Evolutionary conservation across 2,113 vertebrate genomes (phyloP), one percentile per base, ranked within the genome.

Genomic region (Pelmatolapia mariae): DNA sequence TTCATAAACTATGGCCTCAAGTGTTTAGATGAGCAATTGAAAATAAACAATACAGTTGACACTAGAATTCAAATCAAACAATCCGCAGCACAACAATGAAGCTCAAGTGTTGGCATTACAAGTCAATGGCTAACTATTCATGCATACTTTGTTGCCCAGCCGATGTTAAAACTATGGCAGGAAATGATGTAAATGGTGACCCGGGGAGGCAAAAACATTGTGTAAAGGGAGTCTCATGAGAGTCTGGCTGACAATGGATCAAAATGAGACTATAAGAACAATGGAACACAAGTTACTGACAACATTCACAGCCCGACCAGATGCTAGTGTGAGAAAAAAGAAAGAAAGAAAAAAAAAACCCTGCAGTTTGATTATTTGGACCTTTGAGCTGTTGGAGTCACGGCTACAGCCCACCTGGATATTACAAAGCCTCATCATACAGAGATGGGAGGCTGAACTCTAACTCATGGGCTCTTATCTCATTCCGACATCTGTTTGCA

Each of bases 351-450:
- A 78, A 80, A 80, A 50, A 71, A 71, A 38, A 31, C 2, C 1
- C 82, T 91, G 83, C 54, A 86, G 89, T 94, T 95, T 96, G 91
- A 96, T 96, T 96, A 93, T 93, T 90, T 94, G 89, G 38, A 61
- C 53, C 93, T 92, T 86, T 68, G 45, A 91, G 91, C 87, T 29
- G 2, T 47, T 76, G 16, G 71, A 94, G 91, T 91, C 36, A 5
- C 93, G 92, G 93, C 92, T 95, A 93, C 87, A 63, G 91, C 94
- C 96, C 97, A 97, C 97, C 97, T 97, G 97, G 95, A 96, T 93
- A 86, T 92, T 94, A 94, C 89, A 90, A 94, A 94, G 91, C 84
- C 90, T 93, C 66, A 82, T 95, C 93, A 91, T 86, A 92, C 81
- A 88, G 90, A 87, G 91, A 85, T 90, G 94, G 92, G 91, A 89